phyloP scores from a whole-genome alignment of 1,140 invertebrate species.

The Formica selysi region DNA sequence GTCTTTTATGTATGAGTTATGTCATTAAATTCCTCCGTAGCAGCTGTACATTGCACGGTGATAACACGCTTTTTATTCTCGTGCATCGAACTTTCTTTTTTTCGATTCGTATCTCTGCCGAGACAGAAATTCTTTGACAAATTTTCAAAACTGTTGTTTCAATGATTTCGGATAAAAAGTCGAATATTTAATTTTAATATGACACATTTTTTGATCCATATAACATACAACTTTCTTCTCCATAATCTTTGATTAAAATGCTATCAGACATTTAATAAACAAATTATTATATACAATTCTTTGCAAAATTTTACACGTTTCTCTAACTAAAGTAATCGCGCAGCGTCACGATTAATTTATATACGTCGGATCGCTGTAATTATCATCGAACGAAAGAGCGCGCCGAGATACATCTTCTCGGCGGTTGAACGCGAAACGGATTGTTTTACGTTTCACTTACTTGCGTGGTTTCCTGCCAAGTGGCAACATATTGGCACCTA shows the following conservation, averaged over 20 bases:
- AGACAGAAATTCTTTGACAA: not conserved
- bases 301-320: not conserved
- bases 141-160: not conserved
- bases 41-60: constrained; percentile 9
- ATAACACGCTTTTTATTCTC: not conserved
- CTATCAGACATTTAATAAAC: not conserved
- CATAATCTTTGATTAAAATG: not conserved
- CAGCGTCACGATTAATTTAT: not conserved
- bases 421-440: constrained; percentile 65
- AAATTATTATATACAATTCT: constrained; percentile 12
- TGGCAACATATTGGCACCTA: constrained; percentile 75
- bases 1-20: constrained; percentile 21
- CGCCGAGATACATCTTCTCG: constrained; percentile 58
- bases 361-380: constrained; percentile 2
- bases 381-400: not conserved
- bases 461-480: constrained; percentile 64
- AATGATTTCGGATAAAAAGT: not conserved
- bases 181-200: not conserved
- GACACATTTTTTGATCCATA: not conserved
- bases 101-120: constrained; percentile 9
- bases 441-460: constrained; percentile 63
- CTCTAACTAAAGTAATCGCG: not conserved
- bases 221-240: not conserved
- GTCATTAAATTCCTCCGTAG: constrained; percentile 51
- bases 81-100: constrained; percentile 1